These are phyloP conservation scores for Madoqua kirkii DNA, from an alignment of 2,113 vertebrate genomes.

Conservation along the genomic window DNA sequence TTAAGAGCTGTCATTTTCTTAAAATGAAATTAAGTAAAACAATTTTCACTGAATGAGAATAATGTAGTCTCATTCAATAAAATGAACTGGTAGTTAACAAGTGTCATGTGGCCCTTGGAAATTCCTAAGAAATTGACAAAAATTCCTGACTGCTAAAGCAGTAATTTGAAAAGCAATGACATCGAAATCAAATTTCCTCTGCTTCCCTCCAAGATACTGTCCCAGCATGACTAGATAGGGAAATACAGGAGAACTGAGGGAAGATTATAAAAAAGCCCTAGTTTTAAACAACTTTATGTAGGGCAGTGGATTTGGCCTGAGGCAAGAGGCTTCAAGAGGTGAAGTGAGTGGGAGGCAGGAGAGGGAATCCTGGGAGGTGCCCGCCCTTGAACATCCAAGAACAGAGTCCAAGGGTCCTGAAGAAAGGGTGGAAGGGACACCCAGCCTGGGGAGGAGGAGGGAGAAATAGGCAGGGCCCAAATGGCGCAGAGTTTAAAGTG, in stretches of 20 bases:
- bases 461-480: not conserved
- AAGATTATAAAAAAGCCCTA: not conserved
- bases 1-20: not conserved
- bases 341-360: not conserved
- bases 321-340: not conserved
- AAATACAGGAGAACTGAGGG: not conserved
- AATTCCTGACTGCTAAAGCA: not conserved
- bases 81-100: not conserved
- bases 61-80: not conserved
- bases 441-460: not conserved
- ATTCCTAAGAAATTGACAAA: not conserved
- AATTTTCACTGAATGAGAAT: not conserved
- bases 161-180: not conserved
- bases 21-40: conserved; percentile 31
- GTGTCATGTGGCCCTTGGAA: not conserved
- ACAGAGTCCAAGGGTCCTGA: not conserved
- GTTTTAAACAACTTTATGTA: not conserved
- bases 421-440: not conserved
- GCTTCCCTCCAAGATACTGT: not conserved
- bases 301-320: not conserved
- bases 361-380: not conserved
- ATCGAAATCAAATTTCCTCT: not conserved
- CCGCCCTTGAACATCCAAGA: not conserved
- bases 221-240: not conserved
- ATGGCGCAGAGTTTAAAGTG: too few species aligned